phyloP scores from a whole-genome alignment of 2,888 invertebrate species.

The Dryocosmus kuriphilus region DNA sequence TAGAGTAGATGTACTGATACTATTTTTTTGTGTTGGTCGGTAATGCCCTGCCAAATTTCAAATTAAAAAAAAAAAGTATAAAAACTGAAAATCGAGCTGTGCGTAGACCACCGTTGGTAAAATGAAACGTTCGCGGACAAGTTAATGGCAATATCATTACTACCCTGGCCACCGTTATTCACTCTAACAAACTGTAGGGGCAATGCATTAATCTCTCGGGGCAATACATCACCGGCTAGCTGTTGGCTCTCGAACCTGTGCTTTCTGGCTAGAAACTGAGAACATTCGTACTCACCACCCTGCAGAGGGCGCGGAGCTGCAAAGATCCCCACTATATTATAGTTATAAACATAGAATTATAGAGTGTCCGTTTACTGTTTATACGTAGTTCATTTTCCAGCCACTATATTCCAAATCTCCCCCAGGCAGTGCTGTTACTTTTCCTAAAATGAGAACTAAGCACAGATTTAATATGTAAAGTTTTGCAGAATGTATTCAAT shows the following conservation, averaged over 20 bases:
- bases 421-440: not conserved
- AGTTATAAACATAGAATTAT: conserved; percentile 6
- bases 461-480: not conserved
- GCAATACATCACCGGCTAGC: conserved; percentile 70
- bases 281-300: conserved; percentile 28
- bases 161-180: conserved; percentile 70
- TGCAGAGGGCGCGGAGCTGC: conserved; percentile 17
- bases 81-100: not conserved
- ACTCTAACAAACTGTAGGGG: conserved; percentile 70
- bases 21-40: no score
- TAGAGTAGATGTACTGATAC: no score
- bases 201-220: conserved; percentile 72
- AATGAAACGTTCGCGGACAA: conserved; percentile 69
- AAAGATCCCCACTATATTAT: conserved; percentile 22
- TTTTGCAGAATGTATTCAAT: conserved; percentile 1
- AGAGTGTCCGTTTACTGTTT: conserved; percentile 17
- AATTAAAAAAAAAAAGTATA: no score
- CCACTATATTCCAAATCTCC: conserved; percentile 12
- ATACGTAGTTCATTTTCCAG: conserved; percentile 27
- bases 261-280: conserved; percentile 55
- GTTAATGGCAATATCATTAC: conserved; percentile 74
- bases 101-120: conserved; percentile 48
- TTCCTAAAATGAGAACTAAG: conserved; percentile 5
- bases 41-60: no score
- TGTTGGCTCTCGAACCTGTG: conserved; percentile 52